A percentile compares a stretch with the other conserved stretches of the same genome.
Evolutionary conservation across 1,140 invertebrate species (phyloP).

Genomic region (Neuroterus valhalla): DNA sequence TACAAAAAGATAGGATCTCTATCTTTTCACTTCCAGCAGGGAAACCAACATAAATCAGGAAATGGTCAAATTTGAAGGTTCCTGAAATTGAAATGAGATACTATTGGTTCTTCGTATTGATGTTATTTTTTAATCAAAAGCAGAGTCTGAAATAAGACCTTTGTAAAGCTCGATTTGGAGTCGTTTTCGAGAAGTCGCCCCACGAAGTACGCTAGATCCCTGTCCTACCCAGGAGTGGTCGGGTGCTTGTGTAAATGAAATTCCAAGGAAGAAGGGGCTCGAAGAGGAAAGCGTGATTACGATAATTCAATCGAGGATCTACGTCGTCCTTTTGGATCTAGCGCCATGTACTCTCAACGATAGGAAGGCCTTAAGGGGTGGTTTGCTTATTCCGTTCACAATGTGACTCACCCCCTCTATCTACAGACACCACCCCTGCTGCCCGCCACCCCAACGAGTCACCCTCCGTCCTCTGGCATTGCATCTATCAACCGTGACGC

Average conservation of each 20-base stretch:
- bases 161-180: constrained; percentile 44
- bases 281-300: constrained; percentile 51
- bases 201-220: constrained; percentile 39
- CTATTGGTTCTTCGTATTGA: not conserved
- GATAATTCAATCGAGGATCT: constrained; percentile 59
- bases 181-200: constrained; percentile 45
- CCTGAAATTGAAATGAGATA: too few relatives aligned
- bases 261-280: constrained; percentile 47
- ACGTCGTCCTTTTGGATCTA: constrained; percentile 47
- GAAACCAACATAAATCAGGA: too few relatives aligned
- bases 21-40: too few relatives aligned
- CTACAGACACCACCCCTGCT: not conserved
- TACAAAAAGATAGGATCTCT: too few relatives aligned
- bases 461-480: constrained; percentile 49
- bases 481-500: constrained; percentile 59
- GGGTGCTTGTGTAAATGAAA: constrained; percentile 54
- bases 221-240: not conserved
- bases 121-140: constrained; percentile 1
- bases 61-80: too few relatives aligned
- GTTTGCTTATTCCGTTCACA: constrained; percentile 70
- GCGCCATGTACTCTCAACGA: not conserved
- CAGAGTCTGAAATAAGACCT: constrained; percentile 1
- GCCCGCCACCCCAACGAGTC: constrained; percentile 53
- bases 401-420: constrained; percentile 57
- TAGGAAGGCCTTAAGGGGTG: constrained; percentile 50